Conservation (phyloP, 2,888 invertebrate species). For the Acanthosepion esculentum region DNA sequence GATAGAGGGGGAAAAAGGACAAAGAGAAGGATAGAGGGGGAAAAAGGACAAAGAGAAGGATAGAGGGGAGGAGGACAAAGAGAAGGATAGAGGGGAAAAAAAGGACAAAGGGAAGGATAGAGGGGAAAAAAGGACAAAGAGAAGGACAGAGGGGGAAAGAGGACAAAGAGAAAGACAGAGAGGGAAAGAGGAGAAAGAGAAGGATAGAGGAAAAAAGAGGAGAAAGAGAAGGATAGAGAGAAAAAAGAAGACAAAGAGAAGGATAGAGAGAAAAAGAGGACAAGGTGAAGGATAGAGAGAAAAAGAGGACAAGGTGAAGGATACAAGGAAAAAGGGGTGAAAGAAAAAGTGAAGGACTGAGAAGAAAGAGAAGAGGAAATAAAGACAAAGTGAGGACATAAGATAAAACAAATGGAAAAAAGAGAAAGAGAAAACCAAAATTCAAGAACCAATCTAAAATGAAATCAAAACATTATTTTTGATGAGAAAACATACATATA, state of each 20-base stretch:
- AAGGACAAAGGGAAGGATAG: neutral
- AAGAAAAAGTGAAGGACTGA: too few relatives aligned
- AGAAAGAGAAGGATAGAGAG: neutral
- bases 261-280: neutral
- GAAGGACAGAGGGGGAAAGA: too few relatives aligned
- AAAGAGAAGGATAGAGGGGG: too few relatives aligned
- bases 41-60: too few relatives aligned
- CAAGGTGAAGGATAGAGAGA: too few relatives aligned
- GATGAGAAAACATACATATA: neutral
- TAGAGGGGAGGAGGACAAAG: too few relatives aligned
- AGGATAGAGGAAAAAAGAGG: neutral
- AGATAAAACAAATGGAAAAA: neutral
- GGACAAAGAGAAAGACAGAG: neutral
- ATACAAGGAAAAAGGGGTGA: too few relatives aligned
- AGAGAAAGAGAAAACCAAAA: neutral
- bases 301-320: too few relatives aligned
- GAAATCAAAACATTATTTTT: too few relatives aligned
- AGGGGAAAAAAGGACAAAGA: too few relatives aligned
- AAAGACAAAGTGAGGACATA: neutral
- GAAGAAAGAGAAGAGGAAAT: too few relatives aligned
- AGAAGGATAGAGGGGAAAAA: neutral
- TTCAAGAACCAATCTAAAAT: neutral
- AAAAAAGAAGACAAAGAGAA: neutral
- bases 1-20: too few relatives aligned
- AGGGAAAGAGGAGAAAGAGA: neutral